These are phyloP conservation scores for Leptothorax acervorum DNA, from an alignment of 2,888 invertebrate genomes.

Conservation along the genomic window DNA sequence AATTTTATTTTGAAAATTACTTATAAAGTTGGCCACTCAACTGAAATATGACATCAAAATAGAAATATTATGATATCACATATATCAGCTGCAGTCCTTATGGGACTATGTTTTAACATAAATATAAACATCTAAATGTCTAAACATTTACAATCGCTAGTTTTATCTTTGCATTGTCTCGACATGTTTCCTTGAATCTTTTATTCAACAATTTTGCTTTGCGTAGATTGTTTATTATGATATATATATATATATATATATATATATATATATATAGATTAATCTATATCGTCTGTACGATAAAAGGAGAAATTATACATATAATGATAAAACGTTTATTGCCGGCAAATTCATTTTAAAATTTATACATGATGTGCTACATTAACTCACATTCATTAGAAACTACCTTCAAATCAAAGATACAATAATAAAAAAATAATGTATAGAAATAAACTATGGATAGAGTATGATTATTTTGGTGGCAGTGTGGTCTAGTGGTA, in stretches of 20 bases:
- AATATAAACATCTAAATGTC: too few species aligned
- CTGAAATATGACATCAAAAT: too few species aligned
- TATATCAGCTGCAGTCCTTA: too few species aligned
- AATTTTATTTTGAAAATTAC: too few species aligned
- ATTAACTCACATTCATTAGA: conserved; percentile 81
- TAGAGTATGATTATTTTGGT: too few species aligned
- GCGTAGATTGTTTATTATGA: background rate
- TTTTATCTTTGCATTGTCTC: background rate
- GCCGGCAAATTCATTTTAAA: conserved; percentile 81
- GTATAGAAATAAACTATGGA: too few species aligned
- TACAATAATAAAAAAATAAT: conserved; percentile 76
- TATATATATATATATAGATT: background rate
- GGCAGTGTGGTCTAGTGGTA: too few species aligned
- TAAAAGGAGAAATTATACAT: conserved; percentile 13
- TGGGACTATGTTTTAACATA: too few species aligned
- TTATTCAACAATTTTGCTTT: background rate
- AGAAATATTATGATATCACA: too few species aligned
- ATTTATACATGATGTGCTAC: conserved; percentile 82
- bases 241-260: too few species aligned
- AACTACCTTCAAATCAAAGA: conserved; percentile 78
- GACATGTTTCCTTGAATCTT: background rate
- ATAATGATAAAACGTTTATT: conserved; percentile 71
- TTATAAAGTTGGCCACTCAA: too few species aligned
- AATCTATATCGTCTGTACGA: too few species aligned
- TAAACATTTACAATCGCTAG: background rate